phyloP scores from a whole-genome alignment of 2,888 invertebrate species.

The Caenorhabditis sp. region DNA sequence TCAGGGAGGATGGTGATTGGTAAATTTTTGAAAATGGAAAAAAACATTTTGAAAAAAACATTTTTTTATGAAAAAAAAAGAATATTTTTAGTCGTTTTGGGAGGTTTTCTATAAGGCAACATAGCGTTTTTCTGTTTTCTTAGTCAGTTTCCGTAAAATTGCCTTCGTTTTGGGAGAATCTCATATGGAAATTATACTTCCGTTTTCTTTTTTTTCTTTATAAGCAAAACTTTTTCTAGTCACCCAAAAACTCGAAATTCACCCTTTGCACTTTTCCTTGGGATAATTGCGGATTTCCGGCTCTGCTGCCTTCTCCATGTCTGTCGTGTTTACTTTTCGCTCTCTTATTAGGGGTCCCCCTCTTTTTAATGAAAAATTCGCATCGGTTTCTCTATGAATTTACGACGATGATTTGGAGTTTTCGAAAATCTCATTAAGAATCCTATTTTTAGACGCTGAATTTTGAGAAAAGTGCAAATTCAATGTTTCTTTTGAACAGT shows the following conservation, averaged over 20 bases:
- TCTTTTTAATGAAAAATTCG: background rate
- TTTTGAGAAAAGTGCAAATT: too few relatives aligned
- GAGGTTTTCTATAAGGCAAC: background rate
- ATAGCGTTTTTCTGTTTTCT: too few relatives aligned
- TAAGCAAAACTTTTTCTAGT: too few relatives aligned
- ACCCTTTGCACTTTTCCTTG: background rate
- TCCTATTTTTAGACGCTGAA: too few relatives aligned
- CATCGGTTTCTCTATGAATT: background rate
- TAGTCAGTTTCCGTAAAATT: too few relatives aligned
- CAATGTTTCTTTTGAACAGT: too few relatives aligned
- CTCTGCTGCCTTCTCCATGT: background rate
- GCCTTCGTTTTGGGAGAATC: too few relatives aligned
- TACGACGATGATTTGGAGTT: too few relatives aligned
- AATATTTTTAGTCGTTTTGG: background rate
- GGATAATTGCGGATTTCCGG: background rate
- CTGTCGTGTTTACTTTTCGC: background rate
- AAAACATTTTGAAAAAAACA: background rate
- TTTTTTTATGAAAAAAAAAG: background rate
- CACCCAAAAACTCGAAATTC: background rate
- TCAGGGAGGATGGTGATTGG: constrained; percentile 54
- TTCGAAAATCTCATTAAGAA: background rate
- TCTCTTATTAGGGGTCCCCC: background rate
- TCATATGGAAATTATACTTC: too few relatives aligned
- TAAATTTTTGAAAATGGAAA: background rate
- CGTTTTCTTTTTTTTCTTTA: too few relatives aligned